Base-by-base conservation (phyloP, 2,888 invertebrate genomes). In the Drosophila mimica region DNA sequence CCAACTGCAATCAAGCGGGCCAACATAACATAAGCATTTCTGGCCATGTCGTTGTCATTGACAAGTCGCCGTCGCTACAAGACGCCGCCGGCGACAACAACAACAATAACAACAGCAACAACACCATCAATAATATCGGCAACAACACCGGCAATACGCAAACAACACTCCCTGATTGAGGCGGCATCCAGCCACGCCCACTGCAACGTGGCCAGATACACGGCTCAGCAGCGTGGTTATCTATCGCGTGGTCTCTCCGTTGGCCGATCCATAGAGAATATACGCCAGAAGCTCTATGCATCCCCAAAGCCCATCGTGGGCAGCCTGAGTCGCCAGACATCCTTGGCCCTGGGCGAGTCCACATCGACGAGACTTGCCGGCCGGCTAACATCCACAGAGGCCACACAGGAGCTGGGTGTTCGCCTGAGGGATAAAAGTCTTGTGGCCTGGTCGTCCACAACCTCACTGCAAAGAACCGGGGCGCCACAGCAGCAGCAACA, bases 101-200 rank as follows among this genome's bases (percentile, higher is more conserved):
- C 73, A 48, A 20, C 49, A 38, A 69, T 70, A 9, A 30, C 66
- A 38, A 20, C 46, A 3, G 8, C 76, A 30, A 15, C 57, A 9
- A 6, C 63, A 13, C 25, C 59, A 7, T 0, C 60, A 6, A 20
- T 61, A 28, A 15, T 58, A 4, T 25, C 70, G 9, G 48, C 70
- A 11, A 20, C 74, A 25, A 15, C 63, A 2, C n/a, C 70, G 11
- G 49, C 70, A 2, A 62, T 92, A 15, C 82, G 83, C n/a, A 92
- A 91, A 53, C 92, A 91, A 64, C 83, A 90, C 48, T 91, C 92
- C 5, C 88, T 91, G 31, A 81, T 85, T n/a, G 92, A 91, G 65
- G 83, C 71, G 28, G 7, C 76, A 38, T n/a, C 36, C 54, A 74
- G 60, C 54, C 77, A 74, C 78, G 61, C 49, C 51, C 79, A 71